These are phyloP conservation scores for Hypothenemus hampei DNA, from an alignment of 1,140 invertebrate genomes.

Conservation along the genomic window DNA sequence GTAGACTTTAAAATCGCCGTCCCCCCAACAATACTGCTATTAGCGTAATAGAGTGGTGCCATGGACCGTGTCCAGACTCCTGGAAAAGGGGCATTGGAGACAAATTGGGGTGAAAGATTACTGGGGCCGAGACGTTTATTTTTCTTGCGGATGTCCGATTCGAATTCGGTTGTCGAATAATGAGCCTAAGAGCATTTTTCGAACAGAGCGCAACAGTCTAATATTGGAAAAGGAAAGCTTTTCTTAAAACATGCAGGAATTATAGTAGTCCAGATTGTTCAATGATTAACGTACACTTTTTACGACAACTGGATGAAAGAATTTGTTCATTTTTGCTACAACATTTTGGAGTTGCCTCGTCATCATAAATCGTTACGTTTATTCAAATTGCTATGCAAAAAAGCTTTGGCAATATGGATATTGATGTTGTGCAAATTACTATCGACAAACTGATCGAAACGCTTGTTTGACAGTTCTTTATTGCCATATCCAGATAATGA, in stretches of 20 bases:
- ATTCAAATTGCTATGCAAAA: conserved; percentile 24
- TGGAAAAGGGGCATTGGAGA: conserved; percentile 41
- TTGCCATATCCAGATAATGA: conserved; percentile 8
- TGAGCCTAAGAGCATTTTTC: conserved; percentile 10
- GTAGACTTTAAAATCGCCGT: neutral
- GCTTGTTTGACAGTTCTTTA: conserved; percentile 23
- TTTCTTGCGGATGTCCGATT: conserved; percentile 28
- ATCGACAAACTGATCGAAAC: conserved; percentile 19
- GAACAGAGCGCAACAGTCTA: conserved; percentile 2
- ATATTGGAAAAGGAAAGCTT: neutral
- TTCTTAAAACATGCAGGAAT: too few species aligned
- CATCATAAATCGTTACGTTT: conserved; percentile 15
- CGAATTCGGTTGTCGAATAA: conserved; percentile 8
- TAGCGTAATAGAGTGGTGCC: conserved; percentile 42
- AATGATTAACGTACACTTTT: too few species aligned
- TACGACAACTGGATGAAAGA: too few species aligned
- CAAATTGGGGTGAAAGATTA: conserved; percentile 45
- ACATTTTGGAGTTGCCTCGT: neutral
- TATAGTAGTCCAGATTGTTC: too few species aligned
- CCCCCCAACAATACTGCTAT: conserved; percentile 30
- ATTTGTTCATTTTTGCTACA: too few species aligned
- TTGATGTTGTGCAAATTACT: conserved; percentile 26
- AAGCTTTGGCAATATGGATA: conserved; percentile 8
- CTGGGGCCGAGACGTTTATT: conserved; percentile 37
- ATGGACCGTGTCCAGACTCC: conserved; percentile 44